phyloP scores from a whole-genome alignment of 1,140 invertebrate species.

The Conus betulinus region DNA sequence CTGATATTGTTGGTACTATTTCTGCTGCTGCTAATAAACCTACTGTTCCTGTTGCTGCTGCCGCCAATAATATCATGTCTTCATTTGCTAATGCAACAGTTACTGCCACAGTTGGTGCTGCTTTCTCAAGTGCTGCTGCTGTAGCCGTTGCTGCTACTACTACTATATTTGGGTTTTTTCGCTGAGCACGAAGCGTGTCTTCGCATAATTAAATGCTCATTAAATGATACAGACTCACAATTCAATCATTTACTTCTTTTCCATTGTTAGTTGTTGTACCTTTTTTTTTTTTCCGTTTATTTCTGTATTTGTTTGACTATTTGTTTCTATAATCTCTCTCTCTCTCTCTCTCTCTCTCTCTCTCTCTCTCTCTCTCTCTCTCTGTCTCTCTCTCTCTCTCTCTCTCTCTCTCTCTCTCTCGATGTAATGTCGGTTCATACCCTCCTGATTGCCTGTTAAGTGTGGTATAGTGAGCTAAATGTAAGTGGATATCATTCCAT shows the following conservation, averaged over 20 bases:
- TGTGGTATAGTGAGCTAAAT: too few species aligned
- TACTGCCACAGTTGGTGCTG: neutral
- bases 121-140: neutral
- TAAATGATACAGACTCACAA: neutral
- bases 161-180: neutral
- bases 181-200: too few species aligned
- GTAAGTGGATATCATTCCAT: too few species aligned
- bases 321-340: too few species aligned
- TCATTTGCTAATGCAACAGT: neutral
- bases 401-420: too few species aligned
- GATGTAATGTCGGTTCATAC: too few species aligned
- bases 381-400: too few species aligned
- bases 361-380: too few species aligned
- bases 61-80: neutral
- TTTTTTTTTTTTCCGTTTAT: neutral
- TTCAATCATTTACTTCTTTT: neutral
- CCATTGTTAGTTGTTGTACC: neutral
- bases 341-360: too few species aligned
- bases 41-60: conserved; percentile 14
- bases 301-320: too few species aligned
- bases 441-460: too few species aligned
- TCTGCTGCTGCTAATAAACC: neutral
- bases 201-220: too few species aligned
- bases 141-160: neutral
- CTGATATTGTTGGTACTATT: conserved; percentile 21